These are phyloP conservation scores for Silurus lanzhouensis DNA, from an alignment of 2,797 vertebrate genomes.

Conservation along the genomic window DNA sequence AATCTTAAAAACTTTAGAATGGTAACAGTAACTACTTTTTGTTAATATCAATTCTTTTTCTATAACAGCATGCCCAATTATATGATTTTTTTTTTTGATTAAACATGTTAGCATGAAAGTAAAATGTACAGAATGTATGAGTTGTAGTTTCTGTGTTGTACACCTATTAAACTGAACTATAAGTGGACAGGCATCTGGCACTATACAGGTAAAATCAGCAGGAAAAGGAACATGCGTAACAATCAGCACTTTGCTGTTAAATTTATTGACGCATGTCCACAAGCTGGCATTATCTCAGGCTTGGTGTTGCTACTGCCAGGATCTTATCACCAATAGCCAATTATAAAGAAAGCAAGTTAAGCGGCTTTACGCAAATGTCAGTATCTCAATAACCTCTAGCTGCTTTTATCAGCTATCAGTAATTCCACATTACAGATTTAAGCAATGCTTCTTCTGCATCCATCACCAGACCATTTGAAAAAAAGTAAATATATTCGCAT, in stretches of 20 bases:
- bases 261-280: constrained; percentile 42
- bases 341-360: constrained; percentile 72
- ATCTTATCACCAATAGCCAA: constrained; percentile 75
- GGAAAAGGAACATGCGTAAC: background rate
- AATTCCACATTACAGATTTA: constrained; percentile 58
- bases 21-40: background rate
- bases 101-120: background rate
- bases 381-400: constrained; percentile 72
- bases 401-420: constrained; percentile 68
- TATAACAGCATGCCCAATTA: background rate
- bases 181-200: background rate
- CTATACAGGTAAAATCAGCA: constrained; percentile 1
- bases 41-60: background rate
- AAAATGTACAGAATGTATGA: background rate
- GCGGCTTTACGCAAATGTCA: constrained; percentile 73
- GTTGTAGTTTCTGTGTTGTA: background rate
- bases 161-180: background rate
- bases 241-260: constrained; percentile 7
- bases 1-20: background rate
- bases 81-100: background rate
- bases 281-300: constrained; percentile 58
- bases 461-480: constrained; percentile 18
- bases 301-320: constrained; percentile 63
- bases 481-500: background rate
- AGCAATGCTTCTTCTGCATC: constrained; percentile 59